Evolutionary conservation across 2,113 vertebrate genomes (phyloP).

Genomic region (Pollachius pollachius): DNA sequence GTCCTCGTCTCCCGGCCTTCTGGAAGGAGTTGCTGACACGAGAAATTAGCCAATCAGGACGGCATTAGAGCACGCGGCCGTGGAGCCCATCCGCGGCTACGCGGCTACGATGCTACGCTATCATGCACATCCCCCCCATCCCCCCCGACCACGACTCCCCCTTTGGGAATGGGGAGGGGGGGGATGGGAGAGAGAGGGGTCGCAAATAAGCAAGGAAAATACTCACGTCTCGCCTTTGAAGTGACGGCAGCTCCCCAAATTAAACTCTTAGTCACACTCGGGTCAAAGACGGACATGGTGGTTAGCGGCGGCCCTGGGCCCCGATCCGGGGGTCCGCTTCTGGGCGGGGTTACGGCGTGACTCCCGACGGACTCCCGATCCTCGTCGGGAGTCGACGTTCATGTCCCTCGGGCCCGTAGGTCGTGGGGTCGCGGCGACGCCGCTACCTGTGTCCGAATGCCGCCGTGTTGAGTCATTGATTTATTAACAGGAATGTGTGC

Average conservation of each 20-base stretch:
- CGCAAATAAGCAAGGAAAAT: conserved; percentile 65
- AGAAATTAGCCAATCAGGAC: conserved; percentile 71
- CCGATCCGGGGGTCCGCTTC: conserved; percentile 53
- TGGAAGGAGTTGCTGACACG: conserved; percentile 67
- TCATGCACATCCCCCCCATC: conserved; percentile 41
- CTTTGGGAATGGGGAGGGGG: too few species aligned
- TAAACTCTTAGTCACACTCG: conserved; percentile 70
- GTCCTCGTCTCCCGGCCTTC: conserved; percentile 55
- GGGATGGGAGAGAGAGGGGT: conserved; percentile 13
- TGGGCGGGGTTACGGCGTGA: conserved; percentile 63
- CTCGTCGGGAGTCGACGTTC: conserved; percentile 47
- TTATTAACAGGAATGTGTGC: too few species aligned
- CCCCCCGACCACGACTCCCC: too few species aligned
- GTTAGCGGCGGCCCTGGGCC: conserved; percentile 55
- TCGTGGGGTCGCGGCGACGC: background rate
- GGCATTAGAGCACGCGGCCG: conserved; percentile 58
- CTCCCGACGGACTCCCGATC: conserved; percentile 55
- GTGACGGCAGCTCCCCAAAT: conserved; percentile 69
- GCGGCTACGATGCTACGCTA: conserved; percentile 47
- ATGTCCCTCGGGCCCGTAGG: conserved; percentile 31
- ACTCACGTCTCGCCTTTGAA: conserved; percentile 66
- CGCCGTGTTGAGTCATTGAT: too few species aligned
- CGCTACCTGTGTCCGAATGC: too few species aligned
- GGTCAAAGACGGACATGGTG: conserved; percentile 66
- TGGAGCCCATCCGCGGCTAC: conserved; percentile 4